Evolutionary conservation across 2,888 invertebrate genomes (phyloP), one percentile per base, ranked within the genome.

Genomic region (Caenorhabditis zanzibari): DNA sequence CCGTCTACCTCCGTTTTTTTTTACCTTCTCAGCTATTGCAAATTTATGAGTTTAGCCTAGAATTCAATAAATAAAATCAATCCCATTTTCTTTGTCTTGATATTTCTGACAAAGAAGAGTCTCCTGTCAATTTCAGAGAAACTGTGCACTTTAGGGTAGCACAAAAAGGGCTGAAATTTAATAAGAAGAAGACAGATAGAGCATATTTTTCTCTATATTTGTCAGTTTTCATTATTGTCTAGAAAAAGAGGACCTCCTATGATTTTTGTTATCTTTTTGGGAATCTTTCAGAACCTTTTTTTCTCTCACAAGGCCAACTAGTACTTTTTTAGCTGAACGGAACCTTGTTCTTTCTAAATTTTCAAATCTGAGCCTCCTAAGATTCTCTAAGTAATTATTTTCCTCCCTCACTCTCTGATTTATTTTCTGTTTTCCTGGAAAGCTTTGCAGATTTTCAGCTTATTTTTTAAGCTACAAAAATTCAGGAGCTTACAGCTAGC

Each of bases 71-170:
- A 28, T 56, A 5, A n/a, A 56, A 56, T 54, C 54, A 24, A 1
- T 24, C 16, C 5, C 19, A 59, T 59, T 19, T 59, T 35, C 28
- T 0, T 3, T 32, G 19, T 9, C n/a, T 2, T 32, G 5, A 6
- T 28, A 12, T 58, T 32, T 16, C 12, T 58, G 58, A 58, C 28
- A 35, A 35, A 59, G 19, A 6, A 32, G n/a, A 19, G 35, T 56
- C n/a, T n/a, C 26, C n/a, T 59, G 58, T 59, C 58, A 59, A 35
- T 59, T 59, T 59, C 58, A 59, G 58, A 35, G n/a, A 35, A 19
- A 59, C 58, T 59, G 58, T 59, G 58, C 35, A 59, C 58, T 59
- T 59, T 32, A 58, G 19, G 32, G 35, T 59, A 59, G 19, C 58
- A 2, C 32, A n/a, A 19, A 6, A n/a, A 58, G 58, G 16, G 5